phyloP scores from a whole-genome alignment of 2,113 vertebrate species.

The Hiodon tergisus region DNA sequence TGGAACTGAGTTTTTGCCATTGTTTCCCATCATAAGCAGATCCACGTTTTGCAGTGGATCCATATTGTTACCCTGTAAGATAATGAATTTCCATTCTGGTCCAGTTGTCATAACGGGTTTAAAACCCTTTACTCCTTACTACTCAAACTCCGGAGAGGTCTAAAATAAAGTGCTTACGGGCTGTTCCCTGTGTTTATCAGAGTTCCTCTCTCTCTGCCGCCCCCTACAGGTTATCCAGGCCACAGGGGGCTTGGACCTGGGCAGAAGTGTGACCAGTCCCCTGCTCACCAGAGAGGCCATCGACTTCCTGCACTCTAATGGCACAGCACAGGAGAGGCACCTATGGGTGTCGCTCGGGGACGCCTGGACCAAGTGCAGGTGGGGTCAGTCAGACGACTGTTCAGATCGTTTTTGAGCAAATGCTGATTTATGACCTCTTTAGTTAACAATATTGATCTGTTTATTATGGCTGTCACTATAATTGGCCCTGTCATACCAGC shows the following conservation, averaged over 20 bases:
- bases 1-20: background rate
- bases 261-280: conserved; percentile 78
- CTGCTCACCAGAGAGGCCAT: conserved; percentile 80
- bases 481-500: too few species aligned
- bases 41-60: background rate
- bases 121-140: background rate
- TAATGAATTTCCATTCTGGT: too few species aligned
- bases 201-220: background rate
- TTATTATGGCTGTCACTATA: background rate
- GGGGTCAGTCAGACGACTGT: conserved; percentile 13
- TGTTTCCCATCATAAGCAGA: background rate
- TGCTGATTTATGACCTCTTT: too few species aligned
- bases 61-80: background rate
- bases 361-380: conserved; percentile 88
- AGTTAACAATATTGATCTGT: background rate
- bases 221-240: conserved; percentile 79
- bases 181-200: background rate
- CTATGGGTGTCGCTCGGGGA: conserved; percentile 85
- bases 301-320: conserved; percentile 74
- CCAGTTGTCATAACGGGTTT: background rate
- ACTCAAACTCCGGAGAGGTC: background rate
- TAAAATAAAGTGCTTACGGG: background rate
- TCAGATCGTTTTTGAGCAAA: too few species aligned
- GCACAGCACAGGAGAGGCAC: conserved; percentile 77
- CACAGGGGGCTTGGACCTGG: conserved; percentile 79